Percentiles rank a stretch among this genome's conserved stretches.
Evolutionary conservation across 2,888 invertebrate species (phyloP).

Genomic region (Ernsta delagoae): DNA sequence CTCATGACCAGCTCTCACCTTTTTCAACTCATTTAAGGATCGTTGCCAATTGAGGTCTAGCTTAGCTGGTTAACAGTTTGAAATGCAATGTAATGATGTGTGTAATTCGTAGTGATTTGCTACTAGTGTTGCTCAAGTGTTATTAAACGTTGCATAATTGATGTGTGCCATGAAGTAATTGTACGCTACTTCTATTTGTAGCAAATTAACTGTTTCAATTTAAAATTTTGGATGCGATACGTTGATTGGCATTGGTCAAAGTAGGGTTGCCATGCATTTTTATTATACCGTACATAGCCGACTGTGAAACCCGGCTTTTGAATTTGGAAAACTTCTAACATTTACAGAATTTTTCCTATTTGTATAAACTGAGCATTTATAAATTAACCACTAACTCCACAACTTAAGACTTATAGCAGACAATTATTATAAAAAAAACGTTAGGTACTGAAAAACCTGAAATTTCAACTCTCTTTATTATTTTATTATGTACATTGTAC

Average conservation of each 20-base stretch:
- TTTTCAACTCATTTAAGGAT: constrained; percentile 16
- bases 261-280: background rate
- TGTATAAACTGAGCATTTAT: no score
- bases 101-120: constrained; percentile 45
- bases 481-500: no score
- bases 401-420: no score
- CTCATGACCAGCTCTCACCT: constrained; percentile 16
- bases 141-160: constrained; percentile 39
- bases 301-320: no score
- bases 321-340: no score
- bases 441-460: no score
- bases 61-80: constrained; percentile 36
- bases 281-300: background rate
- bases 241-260: background rate
- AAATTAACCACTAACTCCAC: no score
- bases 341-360: no score
- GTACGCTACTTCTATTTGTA: background rate
- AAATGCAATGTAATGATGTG: constrained; percentile 44
- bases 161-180: constrained; percentile 7
- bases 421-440: no score
- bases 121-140: constrained; percentile 40
- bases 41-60: constrained; percentile 36
- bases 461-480: no score
- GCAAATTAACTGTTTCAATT: background rate
- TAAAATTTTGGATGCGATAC: no score